These are phyloP conservation scores for Pogona vitticeps DNA, from an alignment of 2,113 vertebrate genomes.

Conservation along the genomic window DNA sequence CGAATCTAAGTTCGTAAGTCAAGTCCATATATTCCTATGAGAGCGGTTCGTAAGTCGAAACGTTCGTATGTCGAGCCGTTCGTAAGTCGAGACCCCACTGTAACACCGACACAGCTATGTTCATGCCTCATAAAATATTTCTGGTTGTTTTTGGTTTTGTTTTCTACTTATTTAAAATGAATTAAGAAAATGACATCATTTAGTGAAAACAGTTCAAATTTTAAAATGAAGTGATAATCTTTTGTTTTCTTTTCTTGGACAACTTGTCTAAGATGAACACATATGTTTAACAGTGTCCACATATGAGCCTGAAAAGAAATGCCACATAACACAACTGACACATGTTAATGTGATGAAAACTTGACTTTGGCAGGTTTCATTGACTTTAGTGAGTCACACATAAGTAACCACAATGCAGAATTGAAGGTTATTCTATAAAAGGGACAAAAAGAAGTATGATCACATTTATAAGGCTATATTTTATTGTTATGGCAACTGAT, in stretches of 20 bases:
- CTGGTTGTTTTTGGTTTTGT: background rate
- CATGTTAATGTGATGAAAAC: constrained; percentile 45
- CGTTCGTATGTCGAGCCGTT: no score
- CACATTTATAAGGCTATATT: constrained; percentile 72
- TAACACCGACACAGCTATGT: background rate
- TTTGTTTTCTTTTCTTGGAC: constrained; percentile 15
- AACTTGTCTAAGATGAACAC: constrained; percentile 36
- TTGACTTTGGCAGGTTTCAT: background rate
- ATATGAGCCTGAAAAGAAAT: constrained; percentile 43
- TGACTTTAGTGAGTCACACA: background rate
- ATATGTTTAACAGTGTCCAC: constrained; percentile 20
- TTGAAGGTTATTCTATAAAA: constrained; percentile 50
- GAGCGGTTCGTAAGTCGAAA: no score
- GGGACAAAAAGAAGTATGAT: constrained; percentile 50
- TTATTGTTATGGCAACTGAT: constrained; percentile 85
- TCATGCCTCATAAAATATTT: background rate
- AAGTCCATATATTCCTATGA: no score
- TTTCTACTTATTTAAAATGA: background rate
- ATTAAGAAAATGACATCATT: background rate
- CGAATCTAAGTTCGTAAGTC: no score
- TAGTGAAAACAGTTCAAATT: constrained; percentile 20
- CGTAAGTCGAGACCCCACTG: no score
- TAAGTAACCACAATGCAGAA: background rate
- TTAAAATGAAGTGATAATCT: constrained; percentile 37
- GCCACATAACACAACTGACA: constrained; percentile 38